phyloP scores from a whole-genome alignment of 2,888 invertebrate genomes.

The Malthinus seriepunctatus region DNA sequence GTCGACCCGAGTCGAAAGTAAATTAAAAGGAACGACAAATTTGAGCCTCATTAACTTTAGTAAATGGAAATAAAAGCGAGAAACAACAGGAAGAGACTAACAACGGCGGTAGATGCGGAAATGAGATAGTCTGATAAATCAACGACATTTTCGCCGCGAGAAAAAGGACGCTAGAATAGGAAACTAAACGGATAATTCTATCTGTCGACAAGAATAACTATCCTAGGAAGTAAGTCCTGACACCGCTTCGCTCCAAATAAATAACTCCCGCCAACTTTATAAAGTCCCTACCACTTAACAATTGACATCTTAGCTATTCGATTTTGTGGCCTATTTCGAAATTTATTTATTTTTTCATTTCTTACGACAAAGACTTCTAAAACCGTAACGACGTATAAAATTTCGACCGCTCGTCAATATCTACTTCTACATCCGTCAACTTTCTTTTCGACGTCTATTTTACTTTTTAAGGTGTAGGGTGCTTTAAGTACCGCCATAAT shows the following conservation, averaged over 20 bases:
- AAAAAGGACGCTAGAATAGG: conserved; percentile 35
- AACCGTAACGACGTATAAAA: conserved; percentile 4
- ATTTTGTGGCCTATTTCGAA: conserved; percentile 6
- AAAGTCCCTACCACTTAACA: conserved; percentile 10
- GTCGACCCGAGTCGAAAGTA: conserved; percentile 30
- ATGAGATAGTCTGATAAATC: conserved; percentile 41
- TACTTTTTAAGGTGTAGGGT: conserved; percentile 31
- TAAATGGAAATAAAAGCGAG: conserved; percentile 32
- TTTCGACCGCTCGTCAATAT: conserved; percentile 23
- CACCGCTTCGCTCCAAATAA: conserved; percentile 22
- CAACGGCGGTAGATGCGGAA: conserved; percentile 38
- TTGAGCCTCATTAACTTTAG: conserved; percentile 34
- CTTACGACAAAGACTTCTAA: neutral
- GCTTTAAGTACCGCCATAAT: conserved; percentile 33
- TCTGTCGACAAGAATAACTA: conserved; percentile 36
- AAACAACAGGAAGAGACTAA: conserved; percentile 37
- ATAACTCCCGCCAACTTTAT: conserved; percentile 19
- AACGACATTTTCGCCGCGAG: conserved; percentile 36
- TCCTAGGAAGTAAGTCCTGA: conserved; percentile 28
- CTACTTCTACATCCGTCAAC: conserved; percentile 29
- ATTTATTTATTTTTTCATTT: conserved; percentile 14
- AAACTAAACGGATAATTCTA: conserved; percentile 40
- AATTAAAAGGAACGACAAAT: conserved; percentile 39
- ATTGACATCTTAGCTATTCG: conserved; percentile 15
- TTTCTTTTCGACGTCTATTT: conserved; percentile 32